A percentile compares a stretch with the other conserved stretches of the same genome.
phyloP scores from a whole-genome alignment of 2,797 vertebrate genomes.

The Myotis myotis region DNA sequence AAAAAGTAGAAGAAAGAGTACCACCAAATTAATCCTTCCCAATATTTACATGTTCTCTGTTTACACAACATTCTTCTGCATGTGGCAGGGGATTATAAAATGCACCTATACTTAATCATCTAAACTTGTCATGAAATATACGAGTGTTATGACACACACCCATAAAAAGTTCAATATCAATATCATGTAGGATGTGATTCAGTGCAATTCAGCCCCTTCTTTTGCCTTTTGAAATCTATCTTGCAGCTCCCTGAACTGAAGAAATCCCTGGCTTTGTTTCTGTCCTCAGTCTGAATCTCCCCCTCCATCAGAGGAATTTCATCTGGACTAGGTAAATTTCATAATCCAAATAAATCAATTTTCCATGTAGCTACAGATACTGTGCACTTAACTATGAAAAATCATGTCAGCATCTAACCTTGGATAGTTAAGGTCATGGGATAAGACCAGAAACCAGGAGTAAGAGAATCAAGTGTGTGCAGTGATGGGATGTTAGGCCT shows the following conservation, averaged over 20 bases:
- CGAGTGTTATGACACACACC: not conserved
- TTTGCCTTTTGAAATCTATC: not conserved
- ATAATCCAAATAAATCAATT: not conserved
- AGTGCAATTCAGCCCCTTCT: not conserved
- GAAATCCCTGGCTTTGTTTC: not conserved
- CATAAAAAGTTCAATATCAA: constrained; percentile 19
- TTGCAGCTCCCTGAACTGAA: constrained; percentile 15
- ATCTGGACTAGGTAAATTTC: not conserved
- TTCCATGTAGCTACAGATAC: not conserved
- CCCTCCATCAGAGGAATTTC: not conserved
- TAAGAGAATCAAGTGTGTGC: not conserved
- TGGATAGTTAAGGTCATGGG: not conserved
- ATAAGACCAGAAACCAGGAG: not conserved
- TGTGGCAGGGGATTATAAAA: not conserved
- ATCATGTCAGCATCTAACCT: not conserved
- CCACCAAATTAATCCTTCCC: not conserved
- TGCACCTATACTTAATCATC: not conserved
- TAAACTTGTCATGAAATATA: constrained; percentile 23
- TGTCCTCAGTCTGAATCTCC: not conserved
- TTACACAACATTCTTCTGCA: not conserved
- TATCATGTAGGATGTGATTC: not conserved
- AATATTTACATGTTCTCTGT: not conserved
- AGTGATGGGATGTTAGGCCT: not conserved
- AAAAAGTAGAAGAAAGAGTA: not conserved
- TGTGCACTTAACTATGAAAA: not conserved